Percentiles rank a stretch among this genome's conserved stretches.
Conservation (phyloP, 2,888 invertebrate genomes). For the Erebia aethiops region DNA sequence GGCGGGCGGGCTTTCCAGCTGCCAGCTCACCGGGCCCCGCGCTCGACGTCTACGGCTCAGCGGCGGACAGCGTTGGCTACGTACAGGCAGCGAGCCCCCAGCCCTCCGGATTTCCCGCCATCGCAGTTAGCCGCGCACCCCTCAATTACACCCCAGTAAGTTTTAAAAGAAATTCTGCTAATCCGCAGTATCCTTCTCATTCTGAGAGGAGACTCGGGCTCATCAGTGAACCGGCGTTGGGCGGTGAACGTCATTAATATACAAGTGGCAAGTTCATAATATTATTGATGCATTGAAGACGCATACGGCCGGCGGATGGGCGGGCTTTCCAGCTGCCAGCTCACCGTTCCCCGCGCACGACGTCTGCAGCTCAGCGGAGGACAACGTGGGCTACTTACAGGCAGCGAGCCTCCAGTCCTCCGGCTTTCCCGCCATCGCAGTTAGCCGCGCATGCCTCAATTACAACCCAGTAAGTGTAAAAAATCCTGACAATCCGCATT, state of each 20-base stretch:
- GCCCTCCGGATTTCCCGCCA: conserved; percentile 96
- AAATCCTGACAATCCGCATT: too few species aligned
- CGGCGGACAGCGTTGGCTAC: conserved; percentile 94
- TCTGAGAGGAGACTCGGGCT: too few species aligned
- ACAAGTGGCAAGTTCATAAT: too few species aligned
- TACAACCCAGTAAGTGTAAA: conserved; percentile 92
- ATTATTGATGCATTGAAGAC: conserved; percentile 49
- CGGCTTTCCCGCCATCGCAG: conserved; percentile 96
- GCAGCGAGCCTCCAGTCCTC: conserved; percentile 98
- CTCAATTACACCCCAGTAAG: conserved; percentile 97
- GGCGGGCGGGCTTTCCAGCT: conserved; percentile 92
- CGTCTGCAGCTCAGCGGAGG: conserved; percentile 95
- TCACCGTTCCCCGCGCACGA: conserved; percentile 96
- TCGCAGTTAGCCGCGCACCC: conserved; percentile 96
- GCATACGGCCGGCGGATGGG: conserved; percentile 87
- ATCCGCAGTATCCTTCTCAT: too few species aligned
- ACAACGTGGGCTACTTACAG: conserved; percentile 97
- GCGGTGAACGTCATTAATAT: too few species aligned
- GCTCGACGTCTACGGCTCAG: conserved; percentile 97
- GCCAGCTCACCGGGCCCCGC: conserved; percentile 96
- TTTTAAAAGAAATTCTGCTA: conserved; percentile 25
- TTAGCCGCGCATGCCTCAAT: conserved; percentile 96
- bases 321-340: conserved; percentile 95
- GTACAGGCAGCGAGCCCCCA: conserved; percentile 99
- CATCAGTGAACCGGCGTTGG: too few species aligned